Percentiles rank a stretch among this genome's conserved stretches.
Evolutionary conservation across 2,113 vertebrate genomes (phyloP).

Genomic region (Cromileptes altivelis): DNA sequence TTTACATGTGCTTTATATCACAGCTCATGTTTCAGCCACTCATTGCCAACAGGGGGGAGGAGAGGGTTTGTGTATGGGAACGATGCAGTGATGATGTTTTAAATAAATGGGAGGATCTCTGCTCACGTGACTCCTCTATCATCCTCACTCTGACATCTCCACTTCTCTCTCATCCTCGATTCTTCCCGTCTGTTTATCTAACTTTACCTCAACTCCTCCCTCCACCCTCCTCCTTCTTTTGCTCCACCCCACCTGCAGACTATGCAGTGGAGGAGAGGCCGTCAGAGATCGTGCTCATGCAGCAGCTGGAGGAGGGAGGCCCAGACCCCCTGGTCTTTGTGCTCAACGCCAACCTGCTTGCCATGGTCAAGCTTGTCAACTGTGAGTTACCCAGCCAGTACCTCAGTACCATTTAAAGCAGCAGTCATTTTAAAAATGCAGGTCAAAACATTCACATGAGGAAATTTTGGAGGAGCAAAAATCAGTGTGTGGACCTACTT

Average conservation of each 20-base stretch:
- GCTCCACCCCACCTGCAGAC: constrained; percentile 80
- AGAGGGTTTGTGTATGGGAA: neutral
- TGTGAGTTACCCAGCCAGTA: constrained; percentile 88
- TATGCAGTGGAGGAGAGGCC: constrained; percentile 98
- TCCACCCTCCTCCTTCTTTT: neutral
- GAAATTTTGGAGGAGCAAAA: neutral
- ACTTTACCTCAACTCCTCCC: constrained; percentile 23
- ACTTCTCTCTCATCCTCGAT: constrained; percentile 16
- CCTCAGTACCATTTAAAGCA: neutral
- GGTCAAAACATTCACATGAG: neutral
- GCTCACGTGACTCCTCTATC: constrained; percentile 22
- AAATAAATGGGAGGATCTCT: neutral
- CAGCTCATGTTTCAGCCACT: constrained; percentile 52
- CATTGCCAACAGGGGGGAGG: constrained; percentile 35
- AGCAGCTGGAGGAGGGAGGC: constrained; percentile 95
- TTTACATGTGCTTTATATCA: constrained; percentile 50
- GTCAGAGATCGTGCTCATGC: constrained; percentile 95
- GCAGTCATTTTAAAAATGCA: neutral
- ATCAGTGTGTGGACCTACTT: neutral
- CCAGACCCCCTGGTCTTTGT: constrained; percentile 97
- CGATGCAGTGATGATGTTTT: constrained; percentile 13
- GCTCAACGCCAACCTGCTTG: constrained; percentile 97
- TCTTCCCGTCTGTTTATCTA: neutral
- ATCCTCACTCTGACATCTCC: constrained; percentile 31
- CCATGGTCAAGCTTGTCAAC: constrained; percentile 99